These are phyloP conservation scores for Lottia gigantea DNA, from an alignment of 2,888 invertebrate species.

Conservation along the genomic window DNA sequence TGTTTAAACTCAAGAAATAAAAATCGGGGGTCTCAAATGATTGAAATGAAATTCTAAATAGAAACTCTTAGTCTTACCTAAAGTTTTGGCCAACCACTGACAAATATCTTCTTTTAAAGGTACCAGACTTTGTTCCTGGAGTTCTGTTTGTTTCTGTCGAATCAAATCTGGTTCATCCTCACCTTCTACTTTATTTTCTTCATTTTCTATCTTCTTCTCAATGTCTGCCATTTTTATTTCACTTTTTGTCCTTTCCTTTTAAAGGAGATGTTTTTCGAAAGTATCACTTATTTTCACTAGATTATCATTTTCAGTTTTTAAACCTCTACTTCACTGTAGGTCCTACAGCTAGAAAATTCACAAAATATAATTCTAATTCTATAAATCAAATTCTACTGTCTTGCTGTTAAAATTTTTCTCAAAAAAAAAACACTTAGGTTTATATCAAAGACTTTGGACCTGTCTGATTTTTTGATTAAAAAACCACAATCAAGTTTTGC, in stretches of 20 bases:
- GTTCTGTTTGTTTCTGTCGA: slow-evolving; percentile 53
- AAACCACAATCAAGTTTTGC: too few relatives aligned
- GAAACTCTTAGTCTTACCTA: slow-evolving; percentile 79
- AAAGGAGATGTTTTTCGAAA: slow-evolving; percentile 18
- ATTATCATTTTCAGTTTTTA: slow-evolving; percentile 13
- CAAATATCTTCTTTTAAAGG: slow-evolving; percentile 88
- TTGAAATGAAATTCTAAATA: too few relatives aligned
- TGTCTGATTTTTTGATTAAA: too few relatives aligned
- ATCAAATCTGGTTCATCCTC: slow-evolving; percentile 29
- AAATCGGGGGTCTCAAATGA: too few relatives aligned
- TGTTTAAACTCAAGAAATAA: too few relatives aligned
- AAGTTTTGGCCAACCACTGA: slow-evolving; percentile 87
- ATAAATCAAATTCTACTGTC: too few relatives aligned
- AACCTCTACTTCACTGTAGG: slow-evolving; percentile 10
- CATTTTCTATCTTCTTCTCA: slow-evolving; percentile 5
- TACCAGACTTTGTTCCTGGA: slow-evolving; percentile 82
- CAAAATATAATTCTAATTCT: too few relatives aligned
- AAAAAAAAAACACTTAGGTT: too few relatives aligned
- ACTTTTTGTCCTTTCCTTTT: slow-evolving; percentile 15
- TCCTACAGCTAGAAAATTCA: slow-evolving; percentile 22
- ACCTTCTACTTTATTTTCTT: background rate
- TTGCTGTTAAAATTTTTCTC: too few relatives aligned
- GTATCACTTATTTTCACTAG: slow-evolving; percentile 10
- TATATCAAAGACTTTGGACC: too few relatives aligned
- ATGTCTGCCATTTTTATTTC: background rate